A percentile compares a stretch with the other conserved stretches of the same genome.
phyloP scores from a whole-genome alignment of 2,113 vertebrate genomes.

The Ciconia boyciana region DNA sequence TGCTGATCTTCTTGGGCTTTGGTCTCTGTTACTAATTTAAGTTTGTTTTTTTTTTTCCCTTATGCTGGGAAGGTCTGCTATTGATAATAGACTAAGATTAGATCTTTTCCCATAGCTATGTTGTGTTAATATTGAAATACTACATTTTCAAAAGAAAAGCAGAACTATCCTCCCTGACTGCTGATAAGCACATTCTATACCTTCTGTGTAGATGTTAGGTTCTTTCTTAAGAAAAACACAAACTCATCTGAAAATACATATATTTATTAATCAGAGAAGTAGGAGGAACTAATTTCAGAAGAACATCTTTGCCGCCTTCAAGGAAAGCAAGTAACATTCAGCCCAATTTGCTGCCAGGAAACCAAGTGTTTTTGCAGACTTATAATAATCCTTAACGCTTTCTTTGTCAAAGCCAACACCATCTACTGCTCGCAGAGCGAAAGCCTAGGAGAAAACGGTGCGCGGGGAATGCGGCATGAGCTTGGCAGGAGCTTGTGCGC shows the following conservation, averaged over 20 bases:
- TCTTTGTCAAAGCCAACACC: neutral
- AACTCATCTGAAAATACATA: neutral
- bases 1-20: neutral
- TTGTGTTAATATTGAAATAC: neutral
- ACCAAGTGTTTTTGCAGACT: neutral
- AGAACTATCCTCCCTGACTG: neutral
- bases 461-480: neutral
- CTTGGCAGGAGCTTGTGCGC: neutral
- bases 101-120: neutral
- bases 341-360: neutral
- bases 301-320: neutral
- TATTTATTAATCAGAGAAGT: neutral
- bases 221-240: neutral
- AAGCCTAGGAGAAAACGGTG: neutral
- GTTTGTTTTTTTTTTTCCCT: neutral
- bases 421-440: neutral
- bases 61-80: neutral
- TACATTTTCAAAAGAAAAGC: neutral
- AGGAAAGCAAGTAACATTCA: neutral
- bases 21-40: neutral
- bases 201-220: neutral
- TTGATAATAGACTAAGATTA: neutral
- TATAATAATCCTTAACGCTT: neutral
- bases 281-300: neutral
- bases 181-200: neutral